phyloP scores from a whole-genome alignment of 2,888 invertebrate genomes.

The Automeris io region DNA sequence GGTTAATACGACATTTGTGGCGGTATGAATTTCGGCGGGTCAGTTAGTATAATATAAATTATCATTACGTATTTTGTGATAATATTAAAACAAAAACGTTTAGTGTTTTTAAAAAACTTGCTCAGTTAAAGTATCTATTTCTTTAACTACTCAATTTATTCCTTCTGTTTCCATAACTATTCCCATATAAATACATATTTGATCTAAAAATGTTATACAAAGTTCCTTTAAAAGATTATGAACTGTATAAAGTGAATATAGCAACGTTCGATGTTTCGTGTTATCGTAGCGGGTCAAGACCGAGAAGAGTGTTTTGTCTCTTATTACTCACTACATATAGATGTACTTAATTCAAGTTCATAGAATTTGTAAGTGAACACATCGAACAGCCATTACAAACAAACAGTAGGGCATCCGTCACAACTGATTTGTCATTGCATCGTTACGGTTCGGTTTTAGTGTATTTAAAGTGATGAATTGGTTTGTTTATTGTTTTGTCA shows the following conservation, averaged over 20 bases:
- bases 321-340: slow-evolving; percentile 26
- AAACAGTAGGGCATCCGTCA: not conserved
- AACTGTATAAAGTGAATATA: not conserved
- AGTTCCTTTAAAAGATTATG: not conserved
- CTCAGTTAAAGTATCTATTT: too few species aligned
- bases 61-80: too few species aligned
- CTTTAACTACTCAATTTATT: too few species aligned
- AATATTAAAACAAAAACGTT: too few species aligned
- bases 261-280: slow-evolving; percentile 10
- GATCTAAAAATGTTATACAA: too few species aligned
- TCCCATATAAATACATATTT: too few species aligned
- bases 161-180: too few species aligned
- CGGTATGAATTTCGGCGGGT: too few species aligned
- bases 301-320: slow-evolving; percentile 25
- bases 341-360: slow-evolving; percentile 25
- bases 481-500: slow-evolving; percentile 9
- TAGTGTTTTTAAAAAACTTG: too few species aligned
- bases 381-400: slow-evolving; percentile 3
- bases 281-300: slow-evolving; percentile 39
- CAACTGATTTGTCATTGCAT: not conserved
- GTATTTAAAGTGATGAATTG: slow-evolving; percentile 19
- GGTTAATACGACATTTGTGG: too few species aligned
- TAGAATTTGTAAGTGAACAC: slow-evolving; percentile 13
- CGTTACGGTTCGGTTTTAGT: not conserved
- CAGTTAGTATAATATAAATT: too few species aligned